phyloP scores from a whole-genome alignment of 2,797 vertebrate genomes.

The Schizothorax lantsangensis region DNA sequence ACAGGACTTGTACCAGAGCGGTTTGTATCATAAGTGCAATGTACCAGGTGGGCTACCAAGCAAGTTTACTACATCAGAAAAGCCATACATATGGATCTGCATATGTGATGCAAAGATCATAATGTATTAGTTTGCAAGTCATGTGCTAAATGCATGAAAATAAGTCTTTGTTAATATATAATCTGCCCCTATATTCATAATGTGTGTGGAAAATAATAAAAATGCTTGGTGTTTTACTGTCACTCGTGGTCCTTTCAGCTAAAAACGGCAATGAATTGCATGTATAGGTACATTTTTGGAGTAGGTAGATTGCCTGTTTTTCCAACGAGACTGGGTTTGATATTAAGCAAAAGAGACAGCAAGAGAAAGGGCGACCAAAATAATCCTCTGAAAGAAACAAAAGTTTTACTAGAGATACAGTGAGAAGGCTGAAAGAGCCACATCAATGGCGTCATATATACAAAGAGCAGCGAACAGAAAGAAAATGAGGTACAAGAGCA shows the following conservation, averaged over 20 bases:
- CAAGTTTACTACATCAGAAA: neutral
- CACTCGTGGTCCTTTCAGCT: neutral
- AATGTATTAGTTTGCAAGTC: neutral
- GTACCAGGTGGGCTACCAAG: neutral
- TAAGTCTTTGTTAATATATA: neutral
- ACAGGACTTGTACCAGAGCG: neutral
- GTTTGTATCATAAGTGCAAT: neutral
- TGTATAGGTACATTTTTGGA: neutral
- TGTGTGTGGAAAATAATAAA: neutral
- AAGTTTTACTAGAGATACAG: conserved; percentile 30
- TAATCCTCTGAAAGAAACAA: conserved; percentile 52
- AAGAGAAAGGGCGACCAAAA: conserved; percentile 45
- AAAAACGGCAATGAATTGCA: neutral
- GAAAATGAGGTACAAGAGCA: conserved; percentile 2
- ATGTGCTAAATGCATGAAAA: no score
- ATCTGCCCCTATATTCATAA: neutral
- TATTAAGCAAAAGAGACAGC: conserved; percentile 28
- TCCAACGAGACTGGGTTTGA: neutral
- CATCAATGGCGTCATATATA: conserved; percentile 20
- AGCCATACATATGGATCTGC: neutral
- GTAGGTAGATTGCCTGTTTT: neutral
- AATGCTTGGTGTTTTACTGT: neutral
- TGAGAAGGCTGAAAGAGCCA: neutral
- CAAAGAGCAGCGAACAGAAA: conserved; percentile 23
- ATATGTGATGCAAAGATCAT: neutral